Conservation (phyloP, 2,113 vertebrate species). For the Tichodroma muraria region DNA sequence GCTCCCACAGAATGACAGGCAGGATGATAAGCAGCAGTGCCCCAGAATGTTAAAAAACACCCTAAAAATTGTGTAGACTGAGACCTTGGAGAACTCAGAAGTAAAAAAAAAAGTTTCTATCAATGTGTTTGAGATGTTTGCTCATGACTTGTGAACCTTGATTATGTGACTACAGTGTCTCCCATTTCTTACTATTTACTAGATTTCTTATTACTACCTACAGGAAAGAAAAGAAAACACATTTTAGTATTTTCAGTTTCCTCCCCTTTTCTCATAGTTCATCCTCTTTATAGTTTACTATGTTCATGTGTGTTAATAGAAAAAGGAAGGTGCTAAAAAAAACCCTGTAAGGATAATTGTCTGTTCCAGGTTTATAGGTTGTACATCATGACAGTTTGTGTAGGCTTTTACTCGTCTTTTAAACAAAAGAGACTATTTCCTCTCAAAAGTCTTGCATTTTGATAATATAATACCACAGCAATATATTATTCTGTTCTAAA, state of each 20-base stretch:
- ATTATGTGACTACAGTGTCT: not conserved
- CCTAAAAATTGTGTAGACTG: not conserved
- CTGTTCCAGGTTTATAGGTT: not conserved
- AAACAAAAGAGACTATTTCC: slow-evolving; percentile 19
- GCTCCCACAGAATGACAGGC: accelerated
- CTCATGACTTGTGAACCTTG: not conserved
- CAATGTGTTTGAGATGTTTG: not conserved
- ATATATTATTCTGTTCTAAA: not conserved
- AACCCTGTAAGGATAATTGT: not conserved
- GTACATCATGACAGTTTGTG: not conserved
- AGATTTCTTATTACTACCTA: not conserved
- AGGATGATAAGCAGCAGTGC: not conserved
- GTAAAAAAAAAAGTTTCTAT: not conserved
- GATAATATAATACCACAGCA: not conserved
- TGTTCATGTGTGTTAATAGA: not conserved
- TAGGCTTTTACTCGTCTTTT: slow-evolving; percentile 27
- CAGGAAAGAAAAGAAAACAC: not conserved
- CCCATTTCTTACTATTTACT: not conserved
- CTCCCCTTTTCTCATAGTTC: not conserved
- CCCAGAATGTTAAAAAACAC: not conserved
- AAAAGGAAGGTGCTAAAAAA: slow-evolving; percentile 35
- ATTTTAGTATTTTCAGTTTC: not conserved
- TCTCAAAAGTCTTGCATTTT: slow-evolving; percentile 2
- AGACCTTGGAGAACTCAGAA: not conserved
- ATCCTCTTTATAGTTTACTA: not conserved